Base-by-base conservation (phyloP, 2,888 invertebrate species). In the Ectropis crepuscularia region DNA sequence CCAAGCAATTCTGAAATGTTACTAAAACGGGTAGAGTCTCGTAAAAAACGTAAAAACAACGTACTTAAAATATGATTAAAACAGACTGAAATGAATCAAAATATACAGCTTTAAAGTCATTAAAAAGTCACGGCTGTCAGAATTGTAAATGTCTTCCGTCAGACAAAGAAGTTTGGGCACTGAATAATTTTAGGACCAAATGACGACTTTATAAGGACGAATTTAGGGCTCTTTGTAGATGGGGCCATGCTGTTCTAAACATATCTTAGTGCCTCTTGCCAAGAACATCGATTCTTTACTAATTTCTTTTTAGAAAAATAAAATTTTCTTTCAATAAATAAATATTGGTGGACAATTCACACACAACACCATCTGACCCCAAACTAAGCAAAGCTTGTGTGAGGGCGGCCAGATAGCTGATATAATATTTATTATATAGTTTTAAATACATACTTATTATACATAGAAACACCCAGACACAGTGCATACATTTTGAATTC, bases 91-190 rank as follows among this genome's bases (percentile, higher is more conserved):
- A 43, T 50, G 59, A 65, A 57, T 68, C 66, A 70, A 62, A 70
- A 65, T 61, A 65, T 61, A 69, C 57, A 53, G 57, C 59, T 59
- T 36, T 43, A 48, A 66, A 62, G 60, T 62, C 46, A 63, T 70
- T 70, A 60, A 61, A 59, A 12, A 59, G 54, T 53, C 63, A 55
- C 62, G 43, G 62, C 65, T 66, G 70, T 68, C 70, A 70, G 60
- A 68, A 62, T 60, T 62, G 53, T 70, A 67, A 70, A 65, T 49
- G 51, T 60, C 61, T 62, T 60, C 55, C 54, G 43, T 57, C 45
- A 60, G 54, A 65, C 59, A 61, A 69, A 65, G 61, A 65, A 67
- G 65, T 63, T 67, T 62, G 51, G 57, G 53, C 61, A 61, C 58
- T 68, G 53, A 65, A 58, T 65, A 61, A 61, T 58, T 63, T 63